These are phyloP conservation scores for Ceyx margarethae DNA, from an alignment of 2,113 vertebrate species.

Conservation along the genomic window DNA sequence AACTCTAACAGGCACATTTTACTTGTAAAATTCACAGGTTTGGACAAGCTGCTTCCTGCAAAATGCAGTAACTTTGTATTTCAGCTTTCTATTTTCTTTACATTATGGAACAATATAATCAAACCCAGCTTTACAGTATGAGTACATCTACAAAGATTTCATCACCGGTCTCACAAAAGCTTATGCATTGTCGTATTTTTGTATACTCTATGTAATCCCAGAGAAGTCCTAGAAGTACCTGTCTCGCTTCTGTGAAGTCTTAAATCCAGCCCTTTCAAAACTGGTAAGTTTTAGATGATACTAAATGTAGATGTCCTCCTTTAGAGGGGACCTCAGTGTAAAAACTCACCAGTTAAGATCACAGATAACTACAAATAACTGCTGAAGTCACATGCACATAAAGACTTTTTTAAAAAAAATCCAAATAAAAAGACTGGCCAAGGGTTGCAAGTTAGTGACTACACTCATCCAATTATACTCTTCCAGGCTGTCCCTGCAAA, in stretches of 20 bases:
- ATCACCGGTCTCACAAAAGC: neutral
- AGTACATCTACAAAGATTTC: neutral
- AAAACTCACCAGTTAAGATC: neutral
- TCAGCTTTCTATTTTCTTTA: constrained; percentile 37
- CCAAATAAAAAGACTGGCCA: neutral
- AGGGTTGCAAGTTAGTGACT: neutral
- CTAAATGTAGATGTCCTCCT: neutral
- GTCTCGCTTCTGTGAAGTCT: neutral
- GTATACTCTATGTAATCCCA: neutral
- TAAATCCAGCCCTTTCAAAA: neutral
- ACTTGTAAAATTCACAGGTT: neutral
- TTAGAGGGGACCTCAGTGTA: neutral
- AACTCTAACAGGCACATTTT: neutral
- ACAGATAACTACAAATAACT: neutral
- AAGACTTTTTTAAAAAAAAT: neutral
- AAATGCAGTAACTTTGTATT: constrained; percentile 11
- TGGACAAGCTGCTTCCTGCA: constrained; percentile 10
- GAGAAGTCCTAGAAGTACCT: neutral
- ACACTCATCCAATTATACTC: neutral
- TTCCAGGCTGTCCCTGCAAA: neutral
- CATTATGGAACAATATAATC: constrained; percentile 21
- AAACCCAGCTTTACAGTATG: constrained; percentile 34
- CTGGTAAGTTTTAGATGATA: neutral
- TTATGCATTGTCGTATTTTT: neutral
- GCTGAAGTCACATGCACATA: neutral